Conservation (phyloP, 2,888 invertebrate genomes). For the Nematopogon swammerdamellus region DNA sequence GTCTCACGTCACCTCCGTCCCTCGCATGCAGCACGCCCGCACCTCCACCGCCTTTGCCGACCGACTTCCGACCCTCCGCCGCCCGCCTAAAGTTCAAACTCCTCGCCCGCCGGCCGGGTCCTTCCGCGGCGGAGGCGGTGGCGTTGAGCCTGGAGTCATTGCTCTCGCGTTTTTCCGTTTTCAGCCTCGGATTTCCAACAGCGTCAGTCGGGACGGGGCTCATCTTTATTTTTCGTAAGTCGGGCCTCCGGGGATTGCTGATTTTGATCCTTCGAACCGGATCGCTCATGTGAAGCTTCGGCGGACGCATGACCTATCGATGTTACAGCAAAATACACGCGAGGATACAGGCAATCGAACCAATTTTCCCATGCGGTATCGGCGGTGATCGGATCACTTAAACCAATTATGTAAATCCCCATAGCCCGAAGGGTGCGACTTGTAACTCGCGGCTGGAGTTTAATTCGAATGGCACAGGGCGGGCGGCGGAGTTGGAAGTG, state of each 20-base stretch:
- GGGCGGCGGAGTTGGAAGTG: neutral
- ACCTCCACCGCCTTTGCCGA: slow-evolving; percentile 49
- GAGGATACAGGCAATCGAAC: too few species aligned
- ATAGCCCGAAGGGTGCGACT: slow-evolving; percentile 4
- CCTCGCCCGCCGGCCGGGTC: slow-evolving; percentile 23
- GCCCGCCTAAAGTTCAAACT: slow-evolving; percentile 40
- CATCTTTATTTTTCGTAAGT: neutral
- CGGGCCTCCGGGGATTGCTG: neutral
- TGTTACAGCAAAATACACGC: too few species aligned
- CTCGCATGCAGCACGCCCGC: slow-evolving; percentile 30
- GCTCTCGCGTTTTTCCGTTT: slow-evolving; percentile 23
- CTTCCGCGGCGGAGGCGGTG: slow-evolving; percentile 12
- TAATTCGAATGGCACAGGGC: neutral
- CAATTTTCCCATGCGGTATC: slow-evolving; percentile 6
- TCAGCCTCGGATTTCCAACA: slow-evolving; percentile 10
- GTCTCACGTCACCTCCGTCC: slow-evolving; percentile 35
- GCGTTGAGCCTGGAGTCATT: slow-evolving; percentile 12
- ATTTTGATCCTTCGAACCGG: too few species aligned
- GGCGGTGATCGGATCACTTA: slow-evolving; percentile 20
- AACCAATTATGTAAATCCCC: slow-evolving; percentile 26
- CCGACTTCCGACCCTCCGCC: slow-evolving; percentile 39
- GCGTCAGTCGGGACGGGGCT: too few species aligned
- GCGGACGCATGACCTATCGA: too few species aligned
- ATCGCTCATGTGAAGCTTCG: too few species aligned
- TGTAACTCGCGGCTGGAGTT: neutral